These are phyloP conservation scores for Mormyrus lacerda DNA, from an alignment of 2,113 vertebrate species.

Conservation along the genomic window DNA sequence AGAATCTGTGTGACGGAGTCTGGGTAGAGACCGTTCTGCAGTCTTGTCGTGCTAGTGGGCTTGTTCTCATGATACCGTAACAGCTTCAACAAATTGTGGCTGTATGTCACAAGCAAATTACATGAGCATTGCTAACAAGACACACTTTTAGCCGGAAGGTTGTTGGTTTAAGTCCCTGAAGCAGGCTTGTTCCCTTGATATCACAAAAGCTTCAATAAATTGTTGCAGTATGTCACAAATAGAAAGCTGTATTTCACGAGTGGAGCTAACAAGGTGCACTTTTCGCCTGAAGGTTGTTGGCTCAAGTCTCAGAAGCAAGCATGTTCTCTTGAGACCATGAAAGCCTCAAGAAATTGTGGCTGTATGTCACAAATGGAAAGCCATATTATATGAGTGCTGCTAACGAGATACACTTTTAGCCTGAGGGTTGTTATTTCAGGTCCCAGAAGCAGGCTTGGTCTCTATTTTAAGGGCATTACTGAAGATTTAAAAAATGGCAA, in stretches of 20 bases:
- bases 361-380: conserved; percentile 41
- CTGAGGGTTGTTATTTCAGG: not conserved
- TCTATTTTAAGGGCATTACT: not conserved
- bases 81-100: not conserved
- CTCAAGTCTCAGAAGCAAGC: not conserved
- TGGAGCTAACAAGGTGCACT: not conserved
- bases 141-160: not conserved
- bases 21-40: not conserved
- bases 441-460: not conserved
- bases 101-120: conserved; percentile 37
- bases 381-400: not conserved
- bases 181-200: conserved; percentile 18
- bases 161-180: not conserved
- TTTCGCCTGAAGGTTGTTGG: not conserved
- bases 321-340: conserved; percentile 34
- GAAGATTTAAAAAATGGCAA: not conserved
- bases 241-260: not conserved
- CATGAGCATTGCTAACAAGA: not conserved
- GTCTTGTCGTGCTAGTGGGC: not conserved
- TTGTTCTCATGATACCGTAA: not conserved
- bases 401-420: not conserved
- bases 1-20: not conserved
- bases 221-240: conserved; percentile 38
- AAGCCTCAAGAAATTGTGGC: conserved; percentile 28
- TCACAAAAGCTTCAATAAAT: conserved; percentile 35